Evolutionary conservation across 1,140 invertebrate species (phyloP), one percentile per base, ranked within the genome.

Genomic region (Cydia splendana): DNA sequence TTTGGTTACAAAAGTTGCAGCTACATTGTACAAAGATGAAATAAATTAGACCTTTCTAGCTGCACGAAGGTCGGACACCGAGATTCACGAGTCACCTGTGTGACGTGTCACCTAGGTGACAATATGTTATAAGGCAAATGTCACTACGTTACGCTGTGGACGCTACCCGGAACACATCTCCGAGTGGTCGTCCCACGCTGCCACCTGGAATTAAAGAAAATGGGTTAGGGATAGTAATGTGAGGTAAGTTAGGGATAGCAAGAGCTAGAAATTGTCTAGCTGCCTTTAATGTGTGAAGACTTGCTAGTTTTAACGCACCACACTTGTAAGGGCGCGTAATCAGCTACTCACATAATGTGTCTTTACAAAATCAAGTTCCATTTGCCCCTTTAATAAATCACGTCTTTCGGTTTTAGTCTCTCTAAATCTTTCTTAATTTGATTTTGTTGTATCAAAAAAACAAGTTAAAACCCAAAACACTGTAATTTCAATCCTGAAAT

Each of bases 141-240:
- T 75, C 15, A 13, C n/a, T 62, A 75, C 57, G n/a, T 13, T 20
- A 24, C 48, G 20, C 4, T 53, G 10, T 15, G 45, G 75, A 69
- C 65, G 73, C 84, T 95, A 97, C 86, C 96, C 95, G 7, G 95
- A 96, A 91, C 96, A 97, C 77, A 96, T 94, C 90, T 97, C 96
- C n/a, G 96, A 97, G 90, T 97, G 96, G 76, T 97, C 96, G 85
- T 97, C 96, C 96, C 96, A 97, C 13, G 96, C 96, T 74, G 95
- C 94, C 67, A 97, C 96, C 96, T 97, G 83, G 4, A 85, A 87
- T 38, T 57, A n/a, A 57, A 10, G 1, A 34, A 34, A 34, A 34
- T 34, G 34, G 34, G 34, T 34, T 34, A 34, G 34, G 30, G 30
- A 30, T 4, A 30, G 30, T 30, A 30, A 30, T 30, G 34, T 6